Base-by-base conservation (phyloP, 2,113 vertebrate genomes). In the Channa maculata region DNA sequence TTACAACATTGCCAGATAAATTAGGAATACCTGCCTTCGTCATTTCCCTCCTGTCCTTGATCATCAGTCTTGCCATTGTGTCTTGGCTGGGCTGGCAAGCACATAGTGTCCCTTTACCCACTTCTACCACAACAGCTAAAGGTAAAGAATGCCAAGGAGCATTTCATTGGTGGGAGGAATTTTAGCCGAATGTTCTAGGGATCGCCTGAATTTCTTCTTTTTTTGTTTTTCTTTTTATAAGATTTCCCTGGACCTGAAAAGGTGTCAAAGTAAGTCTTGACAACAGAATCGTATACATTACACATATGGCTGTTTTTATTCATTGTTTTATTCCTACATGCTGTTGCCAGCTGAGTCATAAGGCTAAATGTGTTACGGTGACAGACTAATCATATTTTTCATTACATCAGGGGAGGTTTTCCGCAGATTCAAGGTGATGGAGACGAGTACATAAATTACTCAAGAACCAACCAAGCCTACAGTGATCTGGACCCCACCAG, bases 361-460 rank as follows among this genome's bases (percentile, higher is more conserved):
- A 48, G 3, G n/a, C 13, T 33, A 5, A 3, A 10, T 46, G 15
- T 34, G 39, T 6, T 68, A 12, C 45, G 24, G 24, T 24, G 24
- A 24, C 4, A 45, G 6, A 64, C 6, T 79, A 10, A 37, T 6
- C 5, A 3, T 11, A 48, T 67, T 41, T 78, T 41, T 75, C 4
- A 64, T 0, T 7, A 37, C 13, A 43, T 6, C 57, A 89, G 90
- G 70, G 57, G 10, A 60, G 34, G 2, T 48, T 11, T 58, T 12
- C 75, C 70, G 4, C 50, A 78, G 5, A 1, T 2, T 13, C 72
- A 68, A 6, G 0, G 8, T 33, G 82, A 84, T 1, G 50, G 33
- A 46, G 81, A 86, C 4, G 52, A 87, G 39, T 92, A 92, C 88
- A 86, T 93, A 39, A 92, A 91, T 71, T 91, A 88, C 82, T 71